phyloP scores from a whole-genome alignment of 2,888 invertebrate species.

The Drosophila meridionalis region DNA sequence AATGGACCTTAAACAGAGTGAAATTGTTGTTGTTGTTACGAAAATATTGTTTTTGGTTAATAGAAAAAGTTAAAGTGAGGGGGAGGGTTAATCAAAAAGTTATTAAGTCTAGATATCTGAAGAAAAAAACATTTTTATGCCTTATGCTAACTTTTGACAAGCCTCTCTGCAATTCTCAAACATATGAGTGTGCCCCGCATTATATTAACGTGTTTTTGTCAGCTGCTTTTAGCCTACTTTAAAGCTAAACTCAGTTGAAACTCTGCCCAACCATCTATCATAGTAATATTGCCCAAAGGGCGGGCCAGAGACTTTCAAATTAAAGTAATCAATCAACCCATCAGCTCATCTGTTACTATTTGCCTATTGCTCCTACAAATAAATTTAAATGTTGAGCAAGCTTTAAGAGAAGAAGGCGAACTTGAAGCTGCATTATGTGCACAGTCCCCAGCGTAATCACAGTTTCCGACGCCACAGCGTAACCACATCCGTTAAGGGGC shows the following conservation, averaged over 20 bases:
- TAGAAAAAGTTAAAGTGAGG: conserved; percentile 28
- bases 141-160: neutral
- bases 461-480: conserved; percentile 29
- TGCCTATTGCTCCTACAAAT: neutral
- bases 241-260: conserved; percentile 12
- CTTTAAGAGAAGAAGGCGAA: conserved; percentile 11
- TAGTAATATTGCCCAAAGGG: conserved; percentile 26
- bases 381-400: conserved; percentile 10
- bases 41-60: conserved; percentile 38
- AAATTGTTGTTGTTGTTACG: conserved; percentile 4
- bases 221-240: neutral
- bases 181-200: neutral
- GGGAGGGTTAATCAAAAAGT: neutral
- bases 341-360: conserved; percentile 21
- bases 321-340: conserved; percentile 68
- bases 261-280: conserved; percentile 55
- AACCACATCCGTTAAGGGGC: conserved; percentile 61
- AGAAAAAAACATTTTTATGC: neutral
- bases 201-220: too few species aligned
- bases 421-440: conserved; percentile 17
- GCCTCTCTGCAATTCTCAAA: neutral
- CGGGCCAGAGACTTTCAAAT: conserved; percentile 51
- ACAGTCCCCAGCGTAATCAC: conserved; percentile 9
- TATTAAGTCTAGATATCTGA: neutral
- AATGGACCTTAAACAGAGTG: conserved; percentile 36